These are phyloP conservation scores for Cybosia mesomella DNA, from an alignment of 2,888 invertebrate genomes.

Conservation along the genomic window DNA sequence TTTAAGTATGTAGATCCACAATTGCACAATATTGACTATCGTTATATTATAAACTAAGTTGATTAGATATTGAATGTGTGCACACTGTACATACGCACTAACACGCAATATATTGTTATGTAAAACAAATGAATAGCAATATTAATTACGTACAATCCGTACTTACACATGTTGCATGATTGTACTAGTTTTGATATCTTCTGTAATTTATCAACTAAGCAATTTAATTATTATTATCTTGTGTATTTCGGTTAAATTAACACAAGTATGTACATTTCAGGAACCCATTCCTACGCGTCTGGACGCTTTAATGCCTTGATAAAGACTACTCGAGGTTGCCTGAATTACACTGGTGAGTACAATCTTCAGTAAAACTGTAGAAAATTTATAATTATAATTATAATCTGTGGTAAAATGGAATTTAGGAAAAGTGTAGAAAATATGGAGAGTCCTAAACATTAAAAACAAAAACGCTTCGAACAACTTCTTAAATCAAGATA, in stretches of 20 bases:
- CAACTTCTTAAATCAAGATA: background rate
- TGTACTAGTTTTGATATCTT: slow-evolving; percentile 13
- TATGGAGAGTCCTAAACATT: too few species aligned
- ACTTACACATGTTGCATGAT: slow-evolving; percentile 18
- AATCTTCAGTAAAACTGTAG: background rate
- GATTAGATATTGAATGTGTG: slow-evolving; percentile 15
- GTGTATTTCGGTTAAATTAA: background rate
- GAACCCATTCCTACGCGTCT: background rate
- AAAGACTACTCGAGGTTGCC: background rate
- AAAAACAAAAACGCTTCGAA: too few species aligned
- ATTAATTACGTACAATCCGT: slow-evolving; percentile 17
- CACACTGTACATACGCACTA: background rate
- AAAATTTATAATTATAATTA: too few species aligned
- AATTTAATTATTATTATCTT: slow-evolving; percentile 3
- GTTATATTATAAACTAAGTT: slow-evolving; percentile 7
- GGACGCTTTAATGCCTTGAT: background rate
- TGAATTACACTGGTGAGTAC: background rate
- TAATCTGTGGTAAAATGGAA: too few species aligned
- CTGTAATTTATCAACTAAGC: slow-evolving; percentile 14
- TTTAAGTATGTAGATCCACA: background rate
- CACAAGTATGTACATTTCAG: background rate
- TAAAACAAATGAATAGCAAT: slow-evolving; percentile 21
- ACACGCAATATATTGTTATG: slow-evolving; percentile 9
- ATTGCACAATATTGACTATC: slow-evolving; percentile 4
- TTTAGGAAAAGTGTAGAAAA: too few species aligned